Conservation (phyloP, 2,888 invertebrate genomes). For the Drosophila trichaetosa region DNA sequence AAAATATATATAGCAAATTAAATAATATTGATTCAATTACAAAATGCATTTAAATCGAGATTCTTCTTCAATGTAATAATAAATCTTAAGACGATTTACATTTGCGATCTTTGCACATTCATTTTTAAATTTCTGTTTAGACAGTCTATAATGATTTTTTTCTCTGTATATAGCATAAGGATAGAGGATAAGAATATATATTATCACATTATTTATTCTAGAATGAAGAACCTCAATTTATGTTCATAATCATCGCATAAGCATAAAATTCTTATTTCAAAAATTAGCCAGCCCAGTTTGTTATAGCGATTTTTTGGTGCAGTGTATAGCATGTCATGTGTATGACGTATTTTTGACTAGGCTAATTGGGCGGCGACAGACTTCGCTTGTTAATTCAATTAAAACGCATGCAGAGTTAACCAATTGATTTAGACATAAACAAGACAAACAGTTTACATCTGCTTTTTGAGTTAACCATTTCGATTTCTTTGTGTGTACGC, state of each 20-base stretch:
- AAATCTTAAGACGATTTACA: too few species aligned
- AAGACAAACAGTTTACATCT: slow-evolving; percentile 1
- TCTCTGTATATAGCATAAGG: neutral
- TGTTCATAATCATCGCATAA: neutral
- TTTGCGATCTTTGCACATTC: neutral
- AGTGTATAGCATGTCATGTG: slow-evolving; percentile 1
- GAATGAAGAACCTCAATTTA: neutral
- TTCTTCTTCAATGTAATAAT: neutral
- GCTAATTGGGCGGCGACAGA: slow-evolving; percentile 12
- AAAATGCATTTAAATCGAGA: neutral
- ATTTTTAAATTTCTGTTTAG: too few species aligned
- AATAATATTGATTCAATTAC: neutral
- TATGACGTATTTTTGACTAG: neutral
- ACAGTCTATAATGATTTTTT: neutral
- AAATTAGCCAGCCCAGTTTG: neutral
- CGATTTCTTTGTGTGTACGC: slow-evolving; percentile 40
- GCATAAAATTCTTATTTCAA: neutral
- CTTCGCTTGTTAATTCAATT: slow-evolving; percentile 29
- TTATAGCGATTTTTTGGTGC: neutral
- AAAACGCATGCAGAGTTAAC: slow-evolving; percentile 16
- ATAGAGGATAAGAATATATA: neutral
- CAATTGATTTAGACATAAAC: slow-evolving; percentile 34
- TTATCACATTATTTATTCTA: neutral
- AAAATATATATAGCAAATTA: neutral
- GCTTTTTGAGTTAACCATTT: slow-evolving; percentile 18